These are phyloP conservation scores for Pentamera pediparva DNA, from an alignment of 53 echinoderm and acorn worm species.

Conservation along the genomic window DNA sequence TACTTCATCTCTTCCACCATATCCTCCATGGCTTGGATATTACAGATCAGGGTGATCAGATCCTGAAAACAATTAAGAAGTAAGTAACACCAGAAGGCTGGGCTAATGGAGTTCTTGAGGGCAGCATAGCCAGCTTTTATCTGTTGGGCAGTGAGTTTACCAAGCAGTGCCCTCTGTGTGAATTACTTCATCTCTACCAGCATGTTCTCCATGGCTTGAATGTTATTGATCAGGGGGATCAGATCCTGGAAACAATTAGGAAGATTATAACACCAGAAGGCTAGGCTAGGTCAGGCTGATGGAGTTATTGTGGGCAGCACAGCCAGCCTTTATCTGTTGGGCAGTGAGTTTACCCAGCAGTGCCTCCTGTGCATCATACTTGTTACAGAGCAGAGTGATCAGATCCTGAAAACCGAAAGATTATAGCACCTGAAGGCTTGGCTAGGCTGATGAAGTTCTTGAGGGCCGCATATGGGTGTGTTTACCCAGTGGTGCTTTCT, in stretches of 20 bases:
- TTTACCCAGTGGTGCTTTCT: constrained; percentile 97
- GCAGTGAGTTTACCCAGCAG: constrained; percentile 89
- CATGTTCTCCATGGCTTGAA: constrained; percentile 91
- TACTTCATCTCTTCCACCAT: constrained; percentile 98
- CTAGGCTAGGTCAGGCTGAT: no score
- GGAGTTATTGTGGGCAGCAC: constrained; percentile 62
- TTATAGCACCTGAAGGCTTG: not conserved
- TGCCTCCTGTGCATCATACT: constrained; percentile 95
- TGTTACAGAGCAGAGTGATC: constrained; percentile 81
- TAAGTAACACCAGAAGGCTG: not conserved
- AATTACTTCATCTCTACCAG: constrained; percentile 98
- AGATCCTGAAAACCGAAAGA: constrained; percentile 49
- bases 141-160: constrained; percentile 80
- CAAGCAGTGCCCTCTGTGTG: constrained; percentile 89
- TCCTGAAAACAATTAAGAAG: constrained; percentile 38
- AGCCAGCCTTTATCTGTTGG: constrained; percentile 89
- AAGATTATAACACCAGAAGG: not conserved
- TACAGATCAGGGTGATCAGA: constrained; percentile 77
- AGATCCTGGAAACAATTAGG: constrained; percentile 51
- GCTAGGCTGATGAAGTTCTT: constrained; percentile 42
- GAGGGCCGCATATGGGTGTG: constrained; percentile 74
- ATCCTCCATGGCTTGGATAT: constrained; percentile 92
- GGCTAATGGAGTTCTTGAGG: constrained; percentile 55
- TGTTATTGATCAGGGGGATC: constrained; percentile 74
- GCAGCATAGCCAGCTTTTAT: constrained; percentile 88